phyloP scores from a whole-genome alignment of 2,113 vertebrate genomes.

The Cyanistes caeruleus region DNA sequence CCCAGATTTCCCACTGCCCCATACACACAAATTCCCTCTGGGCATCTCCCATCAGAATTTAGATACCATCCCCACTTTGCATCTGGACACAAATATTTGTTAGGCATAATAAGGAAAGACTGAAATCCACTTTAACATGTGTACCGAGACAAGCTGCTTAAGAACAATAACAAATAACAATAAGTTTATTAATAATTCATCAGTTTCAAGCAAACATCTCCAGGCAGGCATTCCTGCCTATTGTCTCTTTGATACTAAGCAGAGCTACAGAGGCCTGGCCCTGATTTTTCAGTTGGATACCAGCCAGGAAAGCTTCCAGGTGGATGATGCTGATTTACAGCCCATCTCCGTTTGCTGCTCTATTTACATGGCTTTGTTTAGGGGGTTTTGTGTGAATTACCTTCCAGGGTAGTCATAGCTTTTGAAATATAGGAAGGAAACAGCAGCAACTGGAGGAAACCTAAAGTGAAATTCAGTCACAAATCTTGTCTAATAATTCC shows the following conservation, averaged over 20 bases:
- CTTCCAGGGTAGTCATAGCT: slow-evolving; percentile 4
- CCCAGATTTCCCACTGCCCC: background rate
- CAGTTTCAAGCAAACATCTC: background rate
- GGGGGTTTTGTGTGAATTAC: slow-evolving; percentile 7
- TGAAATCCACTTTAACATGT: background rate
- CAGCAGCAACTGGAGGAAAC: background rate
- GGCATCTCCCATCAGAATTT: background rate
- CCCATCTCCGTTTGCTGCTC: background rate
- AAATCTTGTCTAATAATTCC: slow-evolving; percentile 21
- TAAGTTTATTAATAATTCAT: slow-evolving; percentile 51
- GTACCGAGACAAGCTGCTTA: background rate
- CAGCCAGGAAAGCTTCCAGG: slow-evolving; percentile 41
- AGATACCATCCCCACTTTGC: background rate
- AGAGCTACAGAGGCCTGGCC: slow-evolving; percentile 16
- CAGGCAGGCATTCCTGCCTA: slow-evolving; percentile 28
- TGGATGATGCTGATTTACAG: slow-evolving; percentile 43
- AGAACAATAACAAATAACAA: slow-evolving; percentile 39
- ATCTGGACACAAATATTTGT: background rate
- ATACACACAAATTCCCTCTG: fast-evolving
- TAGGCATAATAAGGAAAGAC: background rate
- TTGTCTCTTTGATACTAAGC: slow-evolving; percentile 23
- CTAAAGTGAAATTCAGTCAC: background rate
- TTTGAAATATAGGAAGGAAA: slow-evolving; percentile 41
- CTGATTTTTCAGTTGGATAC: background rate
- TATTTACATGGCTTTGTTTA: background rate